Percentiles rank a stretch among this genome's conserved stretches.
Conservation (phyloP, 2,888 invertebrate species). For the Petrolisthes cinctipes region DNA sequence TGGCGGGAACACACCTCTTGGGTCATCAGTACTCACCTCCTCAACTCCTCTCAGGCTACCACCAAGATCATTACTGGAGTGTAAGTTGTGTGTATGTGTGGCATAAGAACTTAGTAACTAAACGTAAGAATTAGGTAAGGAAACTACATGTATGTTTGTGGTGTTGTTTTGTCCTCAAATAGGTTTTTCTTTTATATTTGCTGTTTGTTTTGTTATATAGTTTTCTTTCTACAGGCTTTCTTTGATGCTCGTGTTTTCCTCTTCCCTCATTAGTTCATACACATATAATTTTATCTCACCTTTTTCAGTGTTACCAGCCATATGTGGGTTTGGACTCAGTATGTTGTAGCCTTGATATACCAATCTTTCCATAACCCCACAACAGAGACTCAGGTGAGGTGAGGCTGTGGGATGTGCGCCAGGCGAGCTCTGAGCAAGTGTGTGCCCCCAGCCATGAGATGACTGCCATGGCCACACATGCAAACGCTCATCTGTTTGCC, state of each 20-base stretch:
- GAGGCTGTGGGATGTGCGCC: conserved; percentile 54
- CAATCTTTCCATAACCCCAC: background rate
- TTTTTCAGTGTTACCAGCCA: too few species aligned
- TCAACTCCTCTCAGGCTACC: conserved; percentile 55
- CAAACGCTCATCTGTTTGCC: conserved; percentile 60
- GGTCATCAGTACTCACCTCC: conserved; percentile 80
- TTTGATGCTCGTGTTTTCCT: too few species aligned
- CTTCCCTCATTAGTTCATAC: too few species aligned
- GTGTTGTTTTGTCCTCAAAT: too few species aligned
- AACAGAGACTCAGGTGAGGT: conserved; percentile 53
- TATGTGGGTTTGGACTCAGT: background rate
- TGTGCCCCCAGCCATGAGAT: conserved; percentile 55
- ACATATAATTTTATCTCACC: too few species aligned
- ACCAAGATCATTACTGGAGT: conserved; percentile 58
- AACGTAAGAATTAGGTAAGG: too few species aligned
- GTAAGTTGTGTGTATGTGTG: conserved; percentile 30
- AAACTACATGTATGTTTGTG: too few species aligned
- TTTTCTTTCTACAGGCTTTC: too few species aligned
- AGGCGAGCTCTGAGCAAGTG: conserved; percentile 51
- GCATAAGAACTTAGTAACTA: too few species aligned
- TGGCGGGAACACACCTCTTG: conserved; percentile 82
- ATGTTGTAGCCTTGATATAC: background rate
- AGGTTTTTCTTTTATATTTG: too few species aligned
- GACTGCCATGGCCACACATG: conserved; percentile 60
- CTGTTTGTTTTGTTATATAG: too few species aligned